Evolutionary conservation across 1,140 invertebrate genomes (phyloP), one percentile per base, ranked within the genome.

Genomic region (Epicauta chinensis): DNA sequence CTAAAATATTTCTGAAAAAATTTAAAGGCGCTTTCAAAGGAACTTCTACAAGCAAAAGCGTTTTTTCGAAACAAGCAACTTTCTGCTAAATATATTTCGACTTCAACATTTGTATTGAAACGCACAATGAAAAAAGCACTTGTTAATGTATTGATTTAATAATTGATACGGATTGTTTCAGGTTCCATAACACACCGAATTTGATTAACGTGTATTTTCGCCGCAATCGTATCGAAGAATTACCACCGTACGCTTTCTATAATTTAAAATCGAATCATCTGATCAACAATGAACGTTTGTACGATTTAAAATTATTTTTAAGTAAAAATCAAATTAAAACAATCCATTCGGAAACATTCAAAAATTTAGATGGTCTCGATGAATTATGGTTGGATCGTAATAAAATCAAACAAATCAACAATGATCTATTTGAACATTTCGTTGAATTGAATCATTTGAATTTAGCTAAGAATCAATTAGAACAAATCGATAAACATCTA

Each of bases 371-470:
- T 11, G 16, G 54, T 32, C 45, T 67, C 10, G 55, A 58, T 10
- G 45, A 61, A 34, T 36, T 70, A 9, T 65, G 53, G 39, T 43
- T 70, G 13, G 60, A 62, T 17, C 58, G 60, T 9, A 70, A 70
- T 56, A 46, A 55, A 2, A 14, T 68, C 1, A 45, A 12, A 4
- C 40, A 57, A 10, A 16, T 68, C 11, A 36, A 61, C 13, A 17
- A 16, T 1, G 16, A 43, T 2, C 10, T 62, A 16, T 62, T 68
- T 30, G 16, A 5, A 32, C 34, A 51, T 9, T 44, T 69, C 7
- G 17, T 41, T 23, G 48, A 51, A 13, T 55, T 69, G 9, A 41
- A 56, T 5, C 47, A 48, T 13, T 15, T 68, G 16, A 55, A 52
- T 29, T 48, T 68, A n/a, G 34, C 53, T 2, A 51, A 47, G 31